These are phyloP conservation scores for Augochlora pura DNA, from an alignment of 1,140 invertebrate genomes.

Conservation along the genomic window DNA sequence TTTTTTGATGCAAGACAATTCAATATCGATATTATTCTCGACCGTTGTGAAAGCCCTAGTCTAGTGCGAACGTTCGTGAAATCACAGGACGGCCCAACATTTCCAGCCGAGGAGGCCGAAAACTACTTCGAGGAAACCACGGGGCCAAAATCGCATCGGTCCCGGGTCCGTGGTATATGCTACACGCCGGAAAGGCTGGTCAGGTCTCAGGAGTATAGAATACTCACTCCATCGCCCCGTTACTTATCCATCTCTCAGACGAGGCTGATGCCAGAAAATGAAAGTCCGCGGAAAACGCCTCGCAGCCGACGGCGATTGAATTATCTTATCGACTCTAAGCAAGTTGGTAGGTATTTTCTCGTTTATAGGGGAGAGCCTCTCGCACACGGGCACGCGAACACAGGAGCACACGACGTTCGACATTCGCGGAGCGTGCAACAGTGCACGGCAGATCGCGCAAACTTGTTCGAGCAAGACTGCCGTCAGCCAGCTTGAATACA, in stretches of 20 bases:
- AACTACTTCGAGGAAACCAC: constrained; percentile 32
- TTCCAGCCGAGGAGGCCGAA: constrained; percentile 1
- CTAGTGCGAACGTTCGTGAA: too few relatives aligned
- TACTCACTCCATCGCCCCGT: constrained; percentile 68
- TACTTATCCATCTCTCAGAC: constrained; percentile 48
- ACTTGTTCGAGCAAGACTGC: constrained; percentile 22
- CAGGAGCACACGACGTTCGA: neutral
- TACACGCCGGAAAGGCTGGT: constrained; percentile 75
- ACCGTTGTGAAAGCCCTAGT: too few relatives aligned
- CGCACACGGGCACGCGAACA: neutral
- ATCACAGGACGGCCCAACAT: constrained; percentile 12
- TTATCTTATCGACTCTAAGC: constrained; percentile 58
- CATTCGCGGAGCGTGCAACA: constrained; percentile 18
- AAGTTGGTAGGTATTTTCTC: constrained; percentile 51
- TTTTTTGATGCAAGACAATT: too few relatives aligned
- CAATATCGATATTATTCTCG: too few relatives aligned
- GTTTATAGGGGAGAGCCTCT: neutral
- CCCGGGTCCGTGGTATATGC: constrained; percentile 50
- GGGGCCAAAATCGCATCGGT: constrained; percentile 7
- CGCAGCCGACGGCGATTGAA: constrained; percentile 41
- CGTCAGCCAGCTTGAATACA: constrained; percentile 40
- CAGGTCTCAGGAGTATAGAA: constrained; percentile 69
- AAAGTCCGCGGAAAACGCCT: constrained; percentile 23
- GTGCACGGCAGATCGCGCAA: constrained; percentile 15
- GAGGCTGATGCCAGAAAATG: constrained; percentile 24